A percentile compares a stretch with the other conserved stretches of the same genome.
Evolutionary conservation across 1,140 invertebrate genomes (phyloP).

Genomic region (Drosophila malerkotliana): DNA sequence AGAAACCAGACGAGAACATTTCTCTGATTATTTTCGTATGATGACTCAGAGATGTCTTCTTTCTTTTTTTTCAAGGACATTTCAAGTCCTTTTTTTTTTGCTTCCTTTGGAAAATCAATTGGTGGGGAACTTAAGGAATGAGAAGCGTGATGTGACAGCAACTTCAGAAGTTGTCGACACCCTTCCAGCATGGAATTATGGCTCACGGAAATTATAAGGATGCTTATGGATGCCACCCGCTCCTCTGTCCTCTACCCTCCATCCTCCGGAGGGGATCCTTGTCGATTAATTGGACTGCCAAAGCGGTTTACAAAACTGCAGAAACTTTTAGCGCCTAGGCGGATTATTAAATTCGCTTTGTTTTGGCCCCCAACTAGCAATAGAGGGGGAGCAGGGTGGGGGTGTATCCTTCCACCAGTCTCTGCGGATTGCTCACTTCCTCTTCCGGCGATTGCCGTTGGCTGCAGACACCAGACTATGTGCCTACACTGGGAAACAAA

Average conservation of each 20-base stretch:
- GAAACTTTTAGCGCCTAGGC: conserved; percentile 55
- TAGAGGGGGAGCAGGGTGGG: background rate
- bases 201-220: conserved; percentile 29
- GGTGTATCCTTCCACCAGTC: background rate
- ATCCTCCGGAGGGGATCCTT: conserved; percentile 23
- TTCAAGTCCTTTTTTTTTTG: conserved; percentile 20
- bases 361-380: conserved; percentile 21
- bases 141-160: conserved; percentile 47
- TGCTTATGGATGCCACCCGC: background rate
- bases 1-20: conserved; percentile 16
- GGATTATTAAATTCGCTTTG: conserved; percentile 72
- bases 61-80: conserved; percentile 27
- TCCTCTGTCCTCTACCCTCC: background rate
- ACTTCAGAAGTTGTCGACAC: conserved; percentile 42
- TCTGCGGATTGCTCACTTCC: conserved; percentile 70
- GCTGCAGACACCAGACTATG: conserved; percentile 17
- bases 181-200: conserved; percentile 41
- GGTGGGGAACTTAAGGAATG: conserved; percentile 18
- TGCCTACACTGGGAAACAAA: background rate
- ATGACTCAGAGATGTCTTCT: conserved; percentile 30
- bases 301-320: conserved; percentile 65
- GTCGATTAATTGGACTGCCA: conserved; percentile 69
- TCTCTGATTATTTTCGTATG: conserved; percentile 31
- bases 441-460: conserved; percentile 47
- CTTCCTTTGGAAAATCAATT: conserved; percentile 37